These are phyloP conservation scores for Fragum fragum DNA, from an alignment of 2,888 invertebrate genomes.

Conservation along the genomic window DNA sequence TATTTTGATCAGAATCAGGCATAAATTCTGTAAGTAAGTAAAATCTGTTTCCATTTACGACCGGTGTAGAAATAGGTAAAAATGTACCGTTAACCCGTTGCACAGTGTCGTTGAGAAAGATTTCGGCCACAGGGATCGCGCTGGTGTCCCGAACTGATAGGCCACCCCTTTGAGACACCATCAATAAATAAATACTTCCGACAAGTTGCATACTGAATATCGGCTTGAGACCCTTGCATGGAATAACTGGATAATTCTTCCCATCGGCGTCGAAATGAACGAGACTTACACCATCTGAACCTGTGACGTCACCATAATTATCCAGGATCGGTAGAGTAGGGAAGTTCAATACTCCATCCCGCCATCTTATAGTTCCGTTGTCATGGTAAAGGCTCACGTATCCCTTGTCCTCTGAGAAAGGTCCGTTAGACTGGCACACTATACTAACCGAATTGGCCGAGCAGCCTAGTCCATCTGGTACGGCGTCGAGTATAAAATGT, in stretches of 20 bases:
- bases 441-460: constrained; percentile 61
- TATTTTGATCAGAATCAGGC: constrained; percentile 24
- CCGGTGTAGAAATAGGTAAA: constrained; percentile 58
- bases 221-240: constrained; percentile 40
- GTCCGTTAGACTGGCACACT: constrained; percentile 67
- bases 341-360: constrained; percentile 60
- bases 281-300: constrained; percentile 71
- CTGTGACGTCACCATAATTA: constrained; percentile 76
- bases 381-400: constrained; percentile 69
- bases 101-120: constrained; percentile 51
- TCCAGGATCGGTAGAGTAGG: constrained; percentile 78
- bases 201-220: constrained; percentile 59
- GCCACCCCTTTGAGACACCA: constrained; percentile 50
- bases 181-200: constrained; percentile 42
- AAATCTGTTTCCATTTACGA: constrained; percentile 55
- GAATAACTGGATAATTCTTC: constrained; percentile 62
- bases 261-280: constrained; percentile 72
- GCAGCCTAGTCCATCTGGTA: constrained; percentile 66
- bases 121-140: constrained; percentile 50
- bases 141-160: constrained; percentile 49
- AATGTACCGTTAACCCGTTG: constrained; percentile 53
- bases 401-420: constrained; percentile 68
- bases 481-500: constrained; percentile 55
- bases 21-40: constrained; percentile 64
- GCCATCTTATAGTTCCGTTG: constrained; percentile 72